A percentile compares a stretch with the other conserved stretches of the same genome.
These are phyloP conservation scores for Tenthredo notha DNA, from an alignment of 2,888 invertebrate species.

Conservation along the genomic window DNA sequence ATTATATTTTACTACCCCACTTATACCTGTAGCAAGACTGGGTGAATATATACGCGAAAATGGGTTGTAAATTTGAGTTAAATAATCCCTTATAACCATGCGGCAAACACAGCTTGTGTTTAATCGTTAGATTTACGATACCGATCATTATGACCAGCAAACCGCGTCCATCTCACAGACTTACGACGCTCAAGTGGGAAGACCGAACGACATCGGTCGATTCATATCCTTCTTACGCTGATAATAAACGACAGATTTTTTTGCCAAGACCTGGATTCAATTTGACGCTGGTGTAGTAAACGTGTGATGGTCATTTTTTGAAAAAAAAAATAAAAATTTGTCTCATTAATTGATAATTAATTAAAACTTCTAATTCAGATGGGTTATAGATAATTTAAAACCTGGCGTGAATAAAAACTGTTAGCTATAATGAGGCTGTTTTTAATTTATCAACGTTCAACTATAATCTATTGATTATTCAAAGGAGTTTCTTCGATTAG, in stretches of 20 bases:
- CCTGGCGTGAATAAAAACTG: background rate
- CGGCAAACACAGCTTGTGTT: conserved; percentile 58
- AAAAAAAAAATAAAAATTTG: too few relatives aligned
- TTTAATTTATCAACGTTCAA: background rate
- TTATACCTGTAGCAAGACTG: background rate
- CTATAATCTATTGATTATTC: background rate
- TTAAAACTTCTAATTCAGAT: background rate
- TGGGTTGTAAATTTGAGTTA: conserved; percentile 74
- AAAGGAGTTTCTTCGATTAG: background rate
- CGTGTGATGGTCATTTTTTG: too few relatives aligned
- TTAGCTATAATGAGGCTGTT: background rate
- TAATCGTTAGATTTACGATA: conserved; percentile 61
- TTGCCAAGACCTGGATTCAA: background rate
- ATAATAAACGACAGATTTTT: background rate
- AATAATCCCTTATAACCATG: conserved; percentile 71
- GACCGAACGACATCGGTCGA: conserved; percentile 43
- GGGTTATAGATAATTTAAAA: background rate
- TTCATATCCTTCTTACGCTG: background rate
- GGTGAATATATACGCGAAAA: conserved; percentile 59
- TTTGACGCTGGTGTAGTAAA: background rate
- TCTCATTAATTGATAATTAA: too few relatives aligned
- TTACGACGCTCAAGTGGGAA: conserved; percentile 59
- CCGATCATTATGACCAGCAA: conserved; percentile 55
- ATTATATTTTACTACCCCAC: background rate
- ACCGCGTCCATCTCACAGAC: conserved; percentile 57